A percentile compares a stretch with the other conserved stretches of the same genome.
These are phyloP conservation scores for Datnioides undecimradiatus DNA, from an alignment of 2,113 vertebrate genomes.

Conservation along the genomic window DNA sequence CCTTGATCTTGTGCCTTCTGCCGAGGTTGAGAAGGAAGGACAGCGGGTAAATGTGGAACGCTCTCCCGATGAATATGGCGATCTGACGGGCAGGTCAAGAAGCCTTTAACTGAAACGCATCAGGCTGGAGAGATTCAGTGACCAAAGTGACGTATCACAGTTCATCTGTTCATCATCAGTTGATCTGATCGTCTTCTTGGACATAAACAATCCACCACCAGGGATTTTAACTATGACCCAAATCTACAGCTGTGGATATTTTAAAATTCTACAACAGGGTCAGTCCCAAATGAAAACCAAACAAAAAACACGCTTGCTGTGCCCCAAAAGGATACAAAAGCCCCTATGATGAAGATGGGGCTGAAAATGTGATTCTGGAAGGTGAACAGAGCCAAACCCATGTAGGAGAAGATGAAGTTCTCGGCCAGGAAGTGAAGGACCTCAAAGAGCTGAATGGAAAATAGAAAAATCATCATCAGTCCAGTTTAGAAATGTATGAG, in stretches of 20 bases:
- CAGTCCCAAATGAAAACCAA: not conserved
- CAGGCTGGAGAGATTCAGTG: not conserved
- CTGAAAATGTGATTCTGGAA: constrained; percentile 99
- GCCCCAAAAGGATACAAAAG: constrained; percentile 93
- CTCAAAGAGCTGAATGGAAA: constrained; percentile 90
- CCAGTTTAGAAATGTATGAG: not conserved
- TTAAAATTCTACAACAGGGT: not conserved
- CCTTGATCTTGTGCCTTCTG: constrained; percentile 95
- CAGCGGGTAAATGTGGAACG: constrained; percentile 94
- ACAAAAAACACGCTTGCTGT: not conserved
- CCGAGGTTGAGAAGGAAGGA: constrained; percentile 97
- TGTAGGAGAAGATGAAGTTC: constrained; percentile 99
- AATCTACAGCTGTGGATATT: not conserved
- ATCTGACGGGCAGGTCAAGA: constrained; percentile 88
- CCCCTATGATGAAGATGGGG: constrained; percentile 94
- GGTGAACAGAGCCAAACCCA: constrained; percentile 97
- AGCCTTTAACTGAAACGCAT: not conserved
- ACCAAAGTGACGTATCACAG: too few species aligned
- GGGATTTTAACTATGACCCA: not conserved
- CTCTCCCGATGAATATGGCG: constrained; percentile 94
- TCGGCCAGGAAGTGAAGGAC: constrained; percentile 97
- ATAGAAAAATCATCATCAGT: not conserved
- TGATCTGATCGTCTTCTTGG: not conserved
- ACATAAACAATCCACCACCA: not conserved
- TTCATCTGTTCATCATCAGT: too few species aligned